Conservation (phyloP, 1,140 invertebrate species). For the Calliopsis andreniformis region DNA sequence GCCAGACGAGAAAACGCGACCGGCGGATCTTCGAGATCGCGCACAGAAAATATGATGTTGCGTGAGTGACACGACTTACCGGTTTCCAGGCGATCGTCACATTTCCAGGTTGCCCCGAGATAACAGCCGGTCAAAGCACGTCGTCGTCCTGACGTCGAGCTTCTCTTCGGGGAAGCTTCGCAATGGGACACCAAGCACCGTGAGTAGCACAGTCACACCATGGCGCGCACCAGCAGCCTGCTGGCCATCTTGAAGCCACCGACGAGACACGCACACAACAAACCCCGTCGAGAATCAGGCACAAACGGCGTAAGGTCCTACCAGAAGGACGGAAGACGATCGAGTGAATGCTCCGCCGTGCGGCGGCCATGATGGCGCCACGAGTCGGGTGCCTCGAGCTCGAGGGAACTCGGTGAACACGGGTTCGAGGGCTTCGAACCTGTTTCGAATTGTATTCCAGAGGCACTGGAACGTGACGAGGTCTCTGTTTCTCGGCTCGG, state of each 20-base stretch:
- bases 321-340: conserved; percentile 57
- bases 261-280: conserved; percentile 57
- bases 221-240: conserved; percentile 37
- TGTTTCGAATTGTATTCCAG: no score
- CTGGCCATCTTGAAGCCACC: conserved; percentile 66
- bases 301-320: conserved; percentile 56
- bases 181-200: conserved; percentile 21
- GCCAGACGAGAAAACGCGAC: neutral
- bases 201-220: conserved; percentile 31
- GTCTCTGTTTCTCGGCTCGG: no score
- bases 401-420: neutral
- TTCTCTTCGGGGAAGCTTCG: conserved; percentile 16
- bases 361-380: conserved; percentile 54
- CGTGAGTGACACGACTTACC: conserved; percentile 44
- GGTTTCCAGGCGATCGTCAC: conserved; percentile 52
- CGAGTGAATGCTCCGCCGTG: conserved; percentile 38
- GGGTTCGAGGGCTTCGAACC: no score
- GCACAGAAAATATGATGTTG: neutral
- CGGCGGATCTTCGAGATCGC: neutral
- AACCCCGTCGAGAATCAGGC: conserved; percentile 39
- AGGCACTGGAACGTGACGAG: no score
- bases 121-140: conserved; percentile 28
- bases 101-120: conserved; percentile 35
- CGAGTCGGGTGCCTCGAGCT: conserved; percentile 2
- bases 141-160: conserved; percentile 28